Evolutionary conservation across 2,797 vertebrate genomes (phyloP), one percentile per base, ranked within the genome.

Genomic region (Acropternis orthonyx): DNA sequence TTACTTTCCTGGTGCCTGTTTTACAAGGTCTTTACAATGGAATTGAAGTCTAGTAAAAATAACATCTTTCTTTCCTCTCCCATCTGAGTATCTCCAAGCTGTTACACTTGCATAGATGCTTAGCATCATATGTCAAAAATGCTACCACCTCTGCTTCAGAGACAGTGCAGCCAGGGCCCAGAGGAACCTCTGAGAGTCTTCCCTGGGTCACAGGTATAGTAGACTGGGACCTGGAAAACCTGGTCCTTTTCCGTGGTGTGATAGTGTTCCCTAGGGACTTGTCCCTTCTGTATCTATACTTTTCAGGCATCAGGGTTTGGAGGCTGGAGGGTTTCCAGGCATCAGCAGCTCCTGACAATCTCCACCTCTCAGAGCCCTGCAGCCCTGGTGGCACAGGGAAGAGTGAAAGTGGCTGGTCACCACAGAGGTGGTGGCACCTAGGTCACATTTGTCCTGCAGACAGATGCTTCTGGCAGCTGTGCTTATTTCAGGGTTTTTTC

Each of bases 331-430:
- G 5, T 39, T 88, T 59, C 46, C 69, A 91, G 51, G 20, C 12
- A 1, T 43, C 52, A 78, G 71, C 68, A 78, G 18, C 66, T 92
- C 46, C 68, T 89, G 78, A 32, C 56, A 65, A 2, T 66, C 75
- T 77, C 32, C 7, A 2, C 28, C 39, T 88, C 19, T 34, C 55
- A 32, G 12, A 61, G 27, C 41, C 37, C 59, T 2, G 2, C 44
- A 67, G 49, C 7, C 37, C 48, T 8, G 5, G 1, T 0, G 1
- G 65, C 0, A 0, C 39, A 2, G 1, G 5, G 7, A 7, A 82
- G 41, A 19, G 49, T 46, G 61, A 73, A 56, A 14, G 49, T 71
- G 61, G 37, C 61, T 1, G 39, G 49, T 89, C 74, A 87, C 23
- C 2, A 0, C 61, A 74, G 16, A 24, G 2, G 32, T 80, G 46